phyloP scores from a whole-genome alignment of 2,113 vertebrate species.

The Odobenus rosmarus region DNA sequence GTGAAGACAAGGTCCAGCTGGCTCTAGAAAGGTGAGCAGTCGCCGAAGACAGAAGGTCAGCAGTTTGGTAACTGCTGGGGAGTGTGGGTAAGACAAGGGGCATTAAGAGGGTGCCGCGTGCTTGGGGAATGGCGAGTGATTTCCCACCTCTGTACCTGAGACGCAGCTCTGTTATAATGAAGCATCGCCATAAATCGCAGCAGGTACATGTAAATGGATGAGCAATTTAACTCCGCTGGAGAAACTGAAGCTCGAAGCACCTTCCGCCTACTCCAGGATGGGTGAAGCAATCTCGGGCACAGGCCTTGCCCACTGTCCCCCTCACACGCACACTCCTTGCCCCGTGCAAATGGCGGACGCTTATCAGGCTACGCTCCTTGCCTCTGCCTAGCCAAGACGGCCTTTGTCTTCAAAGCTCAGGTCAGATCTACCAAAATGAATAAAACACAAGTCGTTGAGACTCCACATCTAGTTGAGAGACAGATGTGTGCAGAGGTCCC shows the following conservation, averaged over 20 bases:
- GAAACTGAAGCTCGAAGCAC: not conserved
- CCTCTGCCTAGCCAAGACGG: not conserved
- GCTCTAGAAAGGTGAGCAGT: not conserved
- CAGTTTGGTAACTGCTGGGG: accelerated
- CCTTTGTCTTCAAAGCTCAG: not conserved
- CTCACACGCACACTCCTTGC: not conserved
- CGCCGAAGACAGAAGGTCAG: not conserved
- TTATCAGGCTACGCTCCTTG: no score
- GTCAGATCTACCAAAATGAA: not conserved
- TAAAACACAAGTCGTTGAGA: not conserved
- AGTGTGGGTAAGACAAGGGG: not conserved
- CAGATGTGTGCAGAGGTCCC: not conserved
- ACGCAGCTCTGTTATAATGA: not conserved
- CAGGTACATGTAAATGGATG: accelerated
- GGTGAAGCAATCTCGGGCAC: accelerated
- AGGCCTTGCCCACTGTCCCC: not conserved
- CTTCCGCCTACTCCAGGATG: not conserved
- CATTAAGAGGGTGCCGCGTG: accelerated
- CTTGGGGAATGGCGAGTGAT: accelerated
- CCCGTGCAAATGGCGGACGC: accelerated
- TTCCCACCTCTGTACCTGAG: not conserved
- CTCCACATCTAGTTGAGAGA: not conserved
- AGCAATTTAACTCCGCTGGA: not conserved
- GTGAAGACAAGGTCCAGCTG: not conserved
- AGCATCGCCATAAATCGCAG: not conserved